phyloP scores from a whole-genome alignment of 2,888 invertebrate genomes.

The Volucella inanis region DNA sequence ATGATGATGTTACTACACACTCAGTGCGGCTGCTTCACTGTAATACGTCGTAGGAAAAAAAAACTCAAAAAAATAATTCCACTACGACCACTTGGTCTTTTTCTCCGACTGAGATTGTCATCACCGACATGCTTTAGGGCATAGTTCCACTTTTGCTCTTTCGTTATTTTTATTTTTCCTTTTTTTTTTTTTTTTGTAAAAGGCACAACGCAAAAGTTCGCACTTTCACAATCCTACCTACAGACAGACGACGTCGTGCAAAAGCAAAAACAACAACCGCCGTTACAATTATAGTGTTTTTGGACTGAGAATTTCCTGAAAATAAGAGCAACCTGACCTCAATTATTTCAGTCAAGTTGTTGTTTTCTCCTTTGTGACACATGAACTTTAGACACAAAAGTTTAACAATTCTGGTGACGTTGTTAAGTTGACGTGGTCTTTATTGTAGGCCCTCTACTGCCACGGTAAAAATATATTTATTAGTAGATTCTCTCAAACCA shows the following conservation, averaged over 20 bases:
- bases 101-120: constrained; percentile 58
- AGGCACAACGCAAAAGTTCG: constrained; percentile 3
- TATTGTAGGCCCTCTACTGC: constrained; percentile 1
- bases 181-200: neutral
- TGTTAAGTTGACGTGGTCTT: constrained; percentile 30
- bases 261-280: neutral
- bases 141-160: constrained; percentile 48
- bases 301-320: constrained; percentile 42
- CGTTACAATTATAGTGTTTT: constrained; percentile 34
- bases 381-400: constrained; percentile 41
- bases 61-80: constrained; percentile 45
- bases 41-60: constrained; percentile 1
- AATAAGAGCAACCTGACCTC: constrained; percentile 39
- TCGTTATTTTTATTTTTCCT: too few relatives aligned
- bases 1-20: constrained; percentile 39
- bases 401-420: constrained; percentile 45
- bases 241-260: constrained; percentile 3
- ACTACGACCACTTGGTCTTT: constrained; percentile 37
- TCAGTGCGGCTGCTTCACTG: constrained; percentile 30
- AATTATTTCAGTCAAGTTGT: constrained; percentile 10
- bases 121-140: constrained; percentile 53
- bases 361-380: constrained; percentile 32
- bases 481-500: constrained; percentile 27
- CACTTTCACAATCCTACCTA: neutral
- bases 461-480: constrained; percentile 25